Evolutionary conservation across 2,888 invertebrate genomes (phyloP).

Genomic region (Athalia rosae): DNA sequence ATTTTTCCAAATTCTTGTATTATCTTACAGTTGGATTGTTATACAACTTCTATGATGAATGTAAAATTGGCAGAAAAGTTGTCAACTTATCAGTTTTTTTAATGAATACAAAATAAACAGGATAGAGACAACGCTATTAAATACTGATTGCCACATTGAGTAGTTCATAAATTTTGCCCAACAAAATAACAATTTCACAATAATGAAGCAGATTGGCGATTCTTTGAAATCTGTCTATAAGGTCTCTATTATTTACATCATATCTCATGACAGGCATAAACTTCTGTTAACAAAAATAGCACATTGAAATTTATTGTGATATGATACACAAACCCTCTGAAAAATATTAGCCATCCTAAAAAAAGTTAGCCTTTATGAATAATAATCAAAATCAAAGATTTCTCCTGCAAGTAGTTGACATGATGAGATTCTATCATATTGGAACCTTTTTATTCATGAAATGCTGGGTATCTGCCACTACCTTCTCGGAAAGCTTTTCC

Average conservation of each 20-base stretch:
- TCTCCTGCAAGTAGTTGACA: neutral
- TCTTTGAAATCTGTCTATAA: neutral
- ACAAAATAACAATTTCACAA: neutral
- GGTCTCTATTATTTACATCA: neutral
- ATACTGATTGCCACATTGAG: neutral
- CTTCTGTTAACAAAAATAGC: neutral
- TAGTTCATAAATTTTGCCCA: neutral
- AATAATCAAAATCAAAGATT: neutral
- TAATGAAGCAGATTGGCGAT: too few species aligned
- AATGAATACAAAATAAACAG: neutral
- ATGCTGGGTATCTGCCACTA: conserved; percentile 7
- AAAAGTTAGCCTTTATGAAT: neutral
- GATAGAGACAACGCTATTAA: neutral
- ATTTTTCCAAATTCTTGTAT: neutral
- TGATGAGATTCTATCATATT: neutral
- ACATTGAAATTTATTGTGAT: neutral
- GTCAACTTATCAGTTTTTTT: too few species aligned
- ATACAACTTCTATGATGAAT: too few species aligned
- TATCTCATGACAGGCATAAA: neutral
- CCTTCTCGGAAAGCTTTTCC: conserved; percentile 9
- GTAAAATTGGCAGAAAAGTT: too few species aligned
- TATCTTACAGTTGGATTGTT: too few species aligned
- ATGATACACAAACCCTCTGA: neutral
- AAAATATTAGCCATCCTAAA: neutral
- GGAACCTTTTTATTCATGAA: conserved; percentile 7